These are phyloP conservation scores for Sebastes oblongus DNA, from an alignment of 2,797 vertebrate species.

Conservation along the genomic window DNA sequence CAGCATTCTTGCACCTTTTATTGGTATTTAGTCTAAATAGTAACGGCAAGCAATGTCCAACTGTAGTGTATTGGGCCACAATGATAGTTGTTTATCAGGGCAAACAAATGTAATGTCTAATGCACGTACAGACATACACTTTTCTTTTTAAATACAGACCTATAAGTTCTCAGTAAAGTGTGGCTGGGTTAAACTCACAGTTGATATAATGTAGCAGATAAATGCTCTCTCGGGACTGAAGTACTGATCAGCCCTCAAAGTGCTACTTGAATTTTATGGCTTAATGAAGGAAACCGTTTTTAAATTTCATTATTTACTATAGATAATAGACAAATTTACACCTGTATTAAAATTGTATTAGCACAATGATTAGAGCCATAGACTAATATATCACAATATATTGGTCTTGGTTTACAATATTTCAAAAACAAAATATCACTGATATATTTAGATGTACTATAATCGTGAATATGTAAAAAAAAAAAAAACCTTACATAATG, in stretches of 20 bases:
- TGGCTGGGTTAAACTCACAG: not conserved
- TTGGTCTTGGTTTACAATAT: not conserved
- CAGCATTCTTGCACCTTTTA: conserved; percentile 82
- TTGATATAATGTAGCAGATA: not conserved
- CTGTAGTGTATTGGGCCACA: not conserved
- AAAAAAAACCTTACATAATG: not conserved
- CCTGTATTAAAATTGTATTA: not conserved
- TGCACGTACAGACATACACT: not conserved
- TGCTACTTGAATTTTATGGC: not conserved
- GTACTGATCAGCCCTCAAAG: not conserved
- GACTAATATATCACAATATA: not conserved
- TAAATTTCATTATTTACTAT: not conserved
- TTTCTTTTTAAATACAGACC: not conserved
- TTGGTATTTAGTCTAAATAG: conserved; percentile 59
- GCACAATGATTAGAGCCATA: not conserved
- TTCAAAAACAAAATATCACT: not conserved
- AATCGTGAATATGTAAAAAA: not conserved
- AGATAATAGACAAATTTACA: not conserved
- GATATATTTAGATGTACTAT: not conserved
- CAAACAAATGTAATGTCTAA: not conserved
- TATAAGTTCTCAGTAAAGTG: not conserved
- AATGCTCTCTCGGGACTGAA: not conserved
- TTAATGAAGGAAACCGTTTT: not conserved
- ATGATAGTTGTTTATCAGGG: not conserved
- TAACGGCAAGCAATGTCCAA: not conserved